A percentile compares a stretch with the other conserved stretches of the same genome.
Conservation (phyloP, 2,113 vertebrate species). For the Chloropsis hardwickii region DNA sequence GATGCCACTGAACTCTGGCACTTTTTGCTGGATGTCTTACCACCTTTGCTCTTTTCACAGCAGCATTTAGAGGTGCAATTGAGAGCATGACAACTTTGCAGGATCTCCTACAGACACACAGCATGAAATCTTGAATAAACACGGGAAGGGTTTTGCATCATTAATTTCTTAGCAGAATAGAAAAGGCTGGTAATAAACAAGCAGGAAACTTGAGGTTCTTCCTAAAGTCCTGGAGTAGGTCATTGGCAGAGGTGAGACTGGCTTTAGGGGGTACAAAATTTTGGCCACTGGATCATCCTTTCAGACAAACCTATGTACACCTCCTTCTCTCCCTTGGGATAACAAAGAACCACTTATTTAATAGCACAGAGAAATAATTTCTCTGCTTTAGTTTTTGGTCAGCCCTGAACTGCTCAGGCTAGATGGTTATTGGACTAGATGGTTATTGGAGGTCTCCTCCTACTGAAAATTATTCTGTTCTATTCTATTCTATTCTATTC, state of each 20-base stretch:
- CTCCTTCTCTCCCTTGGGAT: background rate
- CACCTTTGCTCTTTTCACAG: background rate
- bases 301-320: accelerated
- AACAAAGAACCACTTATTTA: background rate
- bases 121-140: background rate
- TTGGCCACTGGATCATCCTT: background rate
- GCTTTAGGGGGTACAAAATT: background rate
- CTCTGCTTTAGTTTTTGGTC: background rate
- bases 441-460: background rate
- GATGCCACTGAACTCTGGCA: background rate
- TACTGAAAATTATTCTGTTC: background rate
- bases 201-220: background rate
- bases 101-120: background rate
- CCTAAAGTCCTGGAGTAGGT: background rate
- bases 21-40: background rate
- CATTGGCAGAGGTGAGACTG: background rate
- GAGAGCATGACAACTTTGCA: background rate
- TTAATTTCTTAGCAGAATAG: background rate
- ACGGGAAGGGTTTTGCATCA: accelerated
- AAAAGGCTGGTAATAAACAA: background rate
- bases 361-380: background rate
- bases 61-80: background rate
- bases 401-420: background rate
- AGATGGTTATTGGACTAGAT: background rate
- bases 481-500: background rate